These are phyloP conservation scores for Bhutanitis thaidina DNA, from an alignment of 2,888 invertebrate species.

Conservation along the genomic window DNA sequence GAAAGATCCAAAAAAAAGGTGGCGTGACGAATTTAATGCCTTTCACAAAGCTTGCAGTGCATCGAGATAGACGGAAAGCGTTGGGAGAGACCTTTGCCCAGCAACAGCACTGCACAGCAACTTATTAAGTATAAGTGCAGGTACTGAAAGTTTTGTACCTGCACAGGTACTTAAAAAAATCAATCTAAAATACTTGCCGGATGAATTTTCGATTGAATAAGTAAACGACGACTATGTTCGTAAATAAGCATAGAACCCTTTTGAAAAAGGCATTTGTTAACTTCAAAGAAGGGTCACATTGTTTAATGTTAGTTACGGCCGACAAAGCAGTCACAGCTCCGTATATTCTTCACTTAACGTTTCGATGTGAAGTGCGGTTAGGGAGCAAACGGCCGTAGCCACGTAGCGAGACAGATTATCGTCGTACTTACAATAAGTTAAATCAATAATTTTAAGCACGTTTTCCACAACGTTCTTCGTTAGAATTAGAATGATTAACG, in stretches of 20 bases:
- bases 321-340: slow-evolving; percentile 41
- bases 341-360: slow-evolving; percentile 53
- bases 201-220: too few relatives aligned
- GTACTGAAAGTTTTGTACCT: too few relatives aligned
- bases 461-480: slow-evolving; percentile 20
- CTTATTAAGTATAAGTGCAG: too few relatives aligned
- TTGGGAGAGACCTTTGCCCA: too few relatives aligned
- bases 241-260: slow-evolving; percentile 30
- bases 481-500: slow-evolving; percentile 14
- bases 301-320: slow-evolving; percentile 32
- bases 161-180: too few relatives aligned
- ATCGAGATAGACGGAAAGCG: too few relatives aligned
- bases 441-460: slow-evolving; percentile 41
- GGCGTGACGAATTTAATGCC: too few relatives aligned
- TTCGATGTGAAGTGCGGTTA: slow-evolving; percentile 45
- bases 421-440: slow-evolving; percentile 44
- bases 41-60: too few relatives aligned
- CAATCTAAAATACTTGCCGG: too few relatives aligned
- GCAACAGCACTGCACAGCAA: too few relatives aligned
- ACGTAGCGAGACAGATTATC: slow-evolving; percentile 46
- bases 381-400: slow-evolving; percentile 10
- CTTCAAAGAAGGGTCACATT: slow-evolving; percentile 43
- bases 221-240: too few relatives aligned
- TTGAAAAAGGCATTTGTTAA: slow-evolving; percentile 36
- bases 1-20: too few relatives aligned